Percentiles rank a stretch among this genome's conserved stretches.
These are phyloP conservation scores for Tricholauxania praeusta DNA, from an alignment of 2,888 invertebrate genomes.

Conservation along the genomic window DNA sequence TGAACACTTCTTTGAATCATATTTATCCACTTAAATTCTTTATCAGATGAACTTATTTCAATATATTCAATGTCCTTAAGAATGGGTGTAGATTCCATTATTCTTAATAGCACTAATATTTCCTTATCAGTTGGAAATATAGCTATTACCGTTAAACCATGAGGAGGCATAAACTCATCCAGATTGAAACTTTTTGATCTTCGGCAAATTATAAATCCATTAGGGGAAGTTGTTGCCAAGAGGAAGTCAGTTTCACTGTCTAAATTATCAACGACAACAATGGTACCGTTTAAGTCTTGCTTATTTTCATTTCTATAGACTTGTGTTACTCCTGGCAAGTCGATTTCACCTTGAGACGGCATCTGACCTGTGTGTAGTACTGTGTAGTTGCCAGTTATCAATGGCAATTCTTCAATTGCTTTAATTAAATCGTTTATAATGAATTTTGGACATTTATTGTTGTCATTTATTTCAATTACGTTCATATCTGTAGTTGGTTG, in stretches of 20 bases:
- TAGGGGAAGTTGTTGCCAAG: not conserved
- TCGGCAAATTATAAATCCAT: not conserved
- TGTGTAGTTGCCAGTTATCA: constrained; percentile 74
- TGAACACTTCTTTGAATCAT: constrained; percentile 42
- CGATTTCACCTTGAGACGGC: not conserved
- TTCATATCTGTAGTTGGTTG: constrained; percentile 72
- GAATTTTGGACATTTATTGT: constrained; percentile 65
- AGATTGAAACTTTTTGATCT: not conserved
- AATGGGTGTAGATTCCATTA: not conserved
- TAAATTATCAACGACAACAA: not conserved
- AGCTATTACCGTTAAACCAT: not conserved
- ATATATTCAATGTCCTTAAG: constrained; percentile 41
- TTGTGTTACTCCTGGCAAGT: not conserved
- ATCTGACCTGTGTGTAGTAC: constrained; percentile 54
- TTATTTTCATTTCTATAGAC: not conserved
- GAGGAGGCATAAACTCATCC: not conserved
- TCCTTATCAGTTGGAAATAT: not conserved
- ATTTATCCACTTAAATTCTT: constrained; percentile 51
- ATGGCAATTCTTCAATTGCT: constrained; percentile 74
- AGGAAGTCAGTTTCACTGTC: not conserved
- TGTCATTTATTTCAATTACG: constrained; percentile 70
- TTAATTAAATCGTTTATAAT: constrained; percentile 70
- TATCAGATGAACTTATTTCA: constrained; percentile 48
- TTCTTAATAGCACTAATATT: not conserved
- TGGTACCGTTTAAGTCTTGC: not conserved